These are phyloP conservation scores for Coenonympha arcania DNA, from an alignment of 2,888 invertebrate species.

Conservation along the genomic window DNA sequence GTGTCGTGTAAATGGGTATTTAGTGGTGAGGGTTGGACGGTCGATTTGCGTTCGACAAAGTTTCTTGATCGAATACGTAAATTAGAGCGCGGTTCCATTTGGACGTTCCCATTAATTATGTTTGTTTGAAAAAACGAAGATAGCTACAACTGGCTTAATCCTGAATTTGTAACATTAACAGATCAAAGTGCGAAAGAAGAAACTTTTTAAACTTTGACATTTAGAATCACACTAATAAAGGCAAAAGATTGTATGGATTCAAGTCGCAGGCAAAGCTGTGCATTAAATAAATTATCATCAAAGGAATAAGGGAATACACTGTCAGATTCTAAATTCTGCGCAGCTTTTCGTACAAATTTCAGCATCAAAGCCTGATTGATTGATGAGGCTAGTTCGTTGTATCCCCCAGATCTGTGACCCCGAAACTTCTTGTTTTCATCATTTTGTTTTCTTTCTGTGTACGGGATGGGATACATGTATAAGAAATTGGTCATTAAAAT, in stretches of 20 bases:
- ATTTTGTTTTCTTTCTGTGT: not conserved
- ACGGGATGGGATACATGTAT: not conserved
- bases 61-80: conserved; percentile 27
- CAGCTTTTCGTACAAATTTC: conserved; percentile 34
- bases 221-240: too few relatives aligned
- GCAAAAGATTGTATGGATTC: too few relatives aligned
- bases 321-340: conserved; percentile 12
- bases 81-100: conserved; percentile 27
- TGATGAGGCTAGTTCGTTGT: conserved; percentile 43
- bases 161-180: too few relatives aligned
- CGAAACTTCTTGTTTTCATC: not conserved
- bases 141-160: too few relatives aligned
- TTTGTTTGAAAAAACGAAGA: conserved; percentile 23
- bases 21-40: not conserved
- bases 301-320: not conserved
- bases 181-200: too few relatives aligned
- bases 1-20: not conserved
- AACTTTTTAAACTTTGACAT: too few relatives aligned
- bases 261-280: too few relatives aligned
- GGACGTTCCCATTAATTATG: conserved; percentile 22
- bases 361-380: conserved; percentile 47
- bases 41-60: conserved; percentile 22
- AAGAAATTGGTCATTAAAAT: not conserved
- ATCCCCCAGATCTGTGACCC: conserved; percentile 37
- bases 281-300: too few relatives aligned